Conservation (phyloP, 2,888 invertebrate species). For the Itoplectis maculator region DNA sequence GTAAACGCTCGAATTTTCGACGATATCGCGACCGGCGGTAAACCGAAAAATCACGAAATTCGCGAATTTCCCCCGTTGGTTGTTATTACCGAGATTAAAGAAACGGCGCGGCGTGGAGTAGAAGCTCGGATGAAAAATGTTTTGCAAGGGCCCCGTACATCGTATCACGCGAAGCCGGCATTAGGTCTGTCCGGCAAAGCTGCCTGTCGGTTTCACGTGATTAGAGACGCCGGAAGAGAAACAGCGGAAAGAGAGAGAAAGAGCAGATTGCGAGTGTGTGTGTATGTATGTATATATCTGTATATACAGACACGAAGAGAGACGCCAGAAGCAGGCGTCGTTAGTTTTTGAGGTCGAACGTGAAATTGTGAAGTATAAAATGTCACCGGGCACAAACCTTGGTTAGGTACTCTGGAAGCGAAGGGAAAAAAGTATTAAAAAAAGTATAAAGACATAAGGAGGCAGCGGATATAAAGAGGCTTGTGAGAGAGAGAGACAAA, state of each 20-base stretch:
- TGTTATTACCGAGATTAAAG: slow-evolving; percentile 21
- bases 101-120: neutral
- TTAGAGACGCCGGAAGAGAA: slow-evolving; percentile 23
- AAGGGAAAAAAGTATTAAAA: neutral
- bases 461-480: neutral
- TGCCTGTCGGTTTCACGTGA: slow-evolving; percentile 8
- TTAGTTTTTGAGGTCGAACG: slow-evolving; percentile 41
- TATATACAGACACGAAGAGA: neutral
- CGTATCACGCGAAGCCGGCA: slow-evolving; percentile 40
- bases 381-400: neutral
- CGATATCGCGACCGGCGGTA: neutral
- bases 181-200: slow-evolving; percentile 28
- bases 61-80: neutral
- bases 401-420: neutral
- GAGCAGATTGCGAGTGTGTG: neutral
- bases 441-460: neutral
- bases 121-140: slow-evolving; percentile 24
- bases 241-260: neutral
- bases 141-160: neutral
- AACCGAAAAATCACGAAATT: slow-evolving; percentile 1
- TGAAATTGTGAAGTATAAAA: slow-evolving; percentile 33
- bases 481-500: neutral
- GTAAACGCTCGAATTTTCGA: slow-evolving; percentile 5
- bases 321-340: slow-evolving; percentile 25
- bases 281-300: no score